Conservation (phyloP, 2,888 invertebrate genomes). For the Gortyna flavago region DNA sequence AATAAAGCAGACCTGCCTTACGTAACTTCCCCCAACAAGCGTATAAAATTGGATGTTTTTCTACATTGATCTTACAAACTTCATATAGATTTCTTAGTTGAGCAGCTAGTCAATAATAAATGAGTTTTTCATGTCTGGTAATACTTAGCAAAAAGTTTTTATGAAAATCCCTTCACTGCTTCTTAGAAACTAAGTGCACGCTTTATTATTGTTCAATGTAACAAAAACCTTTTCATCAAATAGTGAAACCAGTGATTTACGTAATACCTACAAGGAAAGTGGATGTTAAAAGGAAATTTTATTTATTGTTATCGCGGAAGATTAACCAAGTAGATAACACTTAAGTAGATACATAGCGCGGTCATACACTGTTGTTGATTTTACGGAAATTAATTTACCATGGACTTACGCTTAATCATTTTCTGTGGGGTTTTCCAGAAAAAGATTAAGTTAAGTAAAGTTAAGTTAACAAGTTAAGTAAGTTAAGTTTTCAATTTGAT, state of each 20-base stretch:
- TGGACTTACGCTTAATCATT: not conserved
- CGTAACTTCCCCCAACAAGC: constrained; percentile 68
- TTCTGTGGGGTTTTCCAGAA: not conserved
- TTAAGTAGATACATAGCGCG: constrained; percentile 22
- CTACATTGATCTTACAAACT: constrained; percentile 59
- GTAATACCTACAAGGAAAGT: constrained; percentile 48
- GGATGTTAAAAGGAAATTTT: constrained; percentile 50
- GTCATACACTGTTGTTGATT: constrained; percentile 38
- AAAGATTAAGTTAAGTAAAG: no score
- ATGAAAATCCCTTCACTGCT: constrained; percentile 17
- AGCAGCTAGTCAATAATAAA: constrained; percentile 43
- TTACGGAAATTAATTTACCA: constrained; percentile 31
- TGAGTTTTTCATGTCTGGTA: constrained; percentile 33
- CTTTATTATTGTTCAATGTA: constrained; percentile 27
- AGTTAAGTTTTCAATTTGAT: not conserved
- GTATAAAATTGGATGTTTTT: constrained; percentile 64
- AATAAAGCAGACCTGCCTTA: constrained; percentile 72
- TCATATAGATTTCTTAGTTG: constrained; percentile 47
- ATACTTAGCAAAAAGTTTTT: constrained; percentile 38
- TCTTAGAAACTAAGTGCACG: constrained; percentile 34
- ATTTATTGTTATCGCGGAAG: constrained; percentile 48
- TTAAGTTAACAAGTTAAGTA: no score
- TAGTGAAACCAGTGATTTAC: constrained; percentile 35
- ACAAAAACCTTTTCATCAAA: constrained; percentile 22
- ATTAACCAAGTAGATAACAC: constrained; percentile 51